Base-by-base conservation (phyloP, 2,888 invertebrate genomes). In the Silvanus unidentatus region DNA sequence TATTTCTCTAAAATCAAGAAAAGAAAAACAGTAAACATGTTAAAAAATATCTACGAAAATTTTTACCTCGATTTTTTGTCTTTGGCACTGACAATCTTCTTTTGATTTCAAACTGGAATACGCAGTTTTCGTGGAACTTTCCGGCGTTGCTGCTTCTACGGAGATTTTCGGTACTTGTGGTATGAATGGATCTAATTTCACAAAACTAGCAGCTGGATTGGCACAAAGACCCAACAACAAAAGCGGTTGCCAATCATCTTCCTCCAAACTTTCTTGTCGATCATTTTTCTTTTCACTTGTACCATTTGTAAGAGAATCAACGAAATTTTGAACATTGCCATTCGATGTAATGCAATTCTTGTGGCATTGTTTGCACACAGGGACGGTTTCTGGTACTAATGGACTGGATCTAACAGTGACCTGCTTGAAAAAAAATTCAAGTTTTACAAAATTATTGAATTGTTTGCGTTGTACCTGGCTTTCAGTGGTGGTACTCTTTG, bases 331-430 rank as follows among this genome's bases (percentile, higher is more conserved):
- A 34, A 54, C 58, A 47, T 58, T 63, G 14, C 52, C 52, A 44
- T 63, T 59, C 37, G 58, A 53, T 5, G 78, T 77, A 52, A 82
- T 77, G 72, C 86, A 87, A 63, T 84, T 85, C 72, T 83, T 85
- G 64, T 86, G 87, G 71, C 87, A 87, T 69, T 86, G 83, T 54
- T 83, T 79, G 71, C 87, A 87, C 43, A 87, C 82, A 43, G 84
- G 79, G 61, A 86, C 77, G 45, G 82, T 80, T 70, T 86, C 86
- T 49, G 82, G 81, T 42, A 81, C 79, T 47, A 82, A 79, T 47
- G 85, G 85, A 69, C 85, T 85, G 40, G 86, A 86, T 60, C 85
- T 78, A 44, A 87, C 86, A 39, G 86, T 86, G 54, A 86, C 84
- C 86, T 86, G 73, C 50, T 22, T 22, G 22, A 3, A 22, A 22